Evolutionary conservation across 1,140 invertebrate species (phyloP), one percentile per base, ranked within the genome.

Genomic region (Zaprionus ornatus): DNA sequence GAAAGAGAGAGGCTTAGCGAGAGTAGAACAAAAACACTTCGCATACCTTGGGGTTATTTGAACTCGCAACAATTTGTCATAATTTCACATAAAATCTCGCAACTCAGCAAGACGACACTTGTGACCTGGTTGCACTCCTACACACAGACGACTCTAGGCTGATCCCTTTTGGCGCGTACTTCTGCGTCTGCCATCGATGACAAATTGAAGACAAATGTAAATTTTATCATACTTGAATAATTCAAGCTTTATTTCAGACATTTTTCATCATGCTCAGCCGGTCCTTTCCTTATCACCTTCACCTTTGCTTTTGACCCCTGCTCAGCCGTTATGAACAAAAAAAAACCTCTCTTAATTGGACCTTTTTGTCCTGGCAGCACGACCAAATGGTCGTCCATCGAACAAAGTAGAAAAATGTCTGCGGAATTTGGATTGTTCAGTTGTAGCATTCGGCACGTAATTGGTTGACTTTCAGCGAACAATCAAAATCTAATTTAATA

Each of bases 181-280:
- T 56, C 72, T 62, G 57, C 56, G 76, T 70, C 77, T 88, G 80
- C 48, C 77, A 82, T 75, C 57, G 75, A 84, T 73, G 80, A 87
- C 84, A 87, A 87, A 87, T 87, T 88, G 68, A 74, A 75, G 74
- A 79, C 70, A 74, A 88, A 84, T 79, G 65, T 79, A 81, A 80
- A 82, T 88, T 80, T 65, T 25, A 68, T 74, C 55, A 79, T 86
- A 71, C 77, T 74, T 73, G 50, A 87, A 76, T 55, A 77, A 74
- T 60, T 83, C 29, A 45, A 71, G 42, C 21, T 71, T 77, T 62
- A 67, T 73, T 67, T 76, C 66, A 35, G 64, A 63, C 66, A 83
- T 83, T 83, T 74, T 88, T 88, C 65, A 50, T 17, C n/a, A 78
- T 72, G 60, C 61, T 57, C 60, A 73, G 52, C 55, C 60, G 50